Conservation (phyloP, 2,113 vertebrate genomes). For the Dasyprocta punctata region DNA sequence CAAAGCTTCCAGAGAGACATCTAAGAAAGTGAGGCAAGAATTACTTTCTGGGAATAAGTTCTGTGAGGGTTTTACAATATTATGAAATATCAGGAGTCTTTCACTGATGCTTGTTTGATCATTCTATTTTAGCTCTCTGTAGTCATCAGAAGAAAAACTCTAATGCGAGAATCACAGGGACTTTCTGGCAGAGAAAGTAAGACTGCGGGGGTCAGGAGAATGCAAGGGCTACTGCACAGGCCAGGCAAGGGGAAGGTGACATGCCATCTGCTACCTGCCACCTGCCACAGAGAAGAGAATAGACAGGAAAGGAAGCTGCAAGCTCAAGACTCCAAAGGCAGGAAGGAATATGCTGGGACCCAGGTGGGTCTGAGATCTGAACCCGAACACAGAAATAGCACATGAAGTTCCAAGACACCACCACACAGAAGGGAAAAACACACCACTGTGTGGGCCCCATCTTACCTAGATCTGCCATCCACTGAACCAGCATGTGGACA, state of each 20-base stretch:
- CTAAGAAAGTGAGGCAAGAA: not conserved
- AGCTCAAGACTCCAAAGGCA: not conserved
- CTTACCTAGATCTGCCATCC: slow-evolving; percentile 94
- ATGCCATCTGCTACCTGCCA: not conserved
- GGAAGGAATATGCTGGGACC: not conserved
- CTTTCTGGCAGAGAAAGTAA: not conserved
- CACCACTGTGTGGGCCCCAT: not conserved
- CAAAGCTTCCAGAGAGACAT: not conserved
- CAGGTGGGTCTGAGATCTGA: not conserved
- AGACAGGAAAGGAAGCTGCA: not conserved
- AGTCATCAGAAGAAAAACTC: slow-evolving; percentile 41
- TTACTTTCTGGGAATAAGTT: not conserved
- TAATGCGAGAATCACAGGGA: not conserved
- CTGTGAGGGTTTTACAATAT: not conserved
- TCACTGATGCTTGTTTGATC: not conserved
- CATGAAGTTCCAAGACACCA: not conserved
- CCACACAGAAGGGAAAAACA: not conserved
- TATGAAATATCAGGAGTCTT: not conserved
- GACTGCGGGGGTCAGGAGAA: not conserved
- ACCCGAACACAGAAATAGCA: not conserved
- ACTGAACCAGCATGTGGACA: slow-evolving; percentile 91
- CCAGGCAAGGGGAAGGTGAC: not conserved
- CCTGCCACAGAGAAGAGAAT: not conserved
- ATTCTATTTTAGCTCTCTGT: not conserved
- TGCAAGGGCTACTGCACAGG: not conserved